Evolutionary conservation across 2,113 vertebrate genomes (phyloP).

Genomic region (Podarcis cretensis): DNA sequence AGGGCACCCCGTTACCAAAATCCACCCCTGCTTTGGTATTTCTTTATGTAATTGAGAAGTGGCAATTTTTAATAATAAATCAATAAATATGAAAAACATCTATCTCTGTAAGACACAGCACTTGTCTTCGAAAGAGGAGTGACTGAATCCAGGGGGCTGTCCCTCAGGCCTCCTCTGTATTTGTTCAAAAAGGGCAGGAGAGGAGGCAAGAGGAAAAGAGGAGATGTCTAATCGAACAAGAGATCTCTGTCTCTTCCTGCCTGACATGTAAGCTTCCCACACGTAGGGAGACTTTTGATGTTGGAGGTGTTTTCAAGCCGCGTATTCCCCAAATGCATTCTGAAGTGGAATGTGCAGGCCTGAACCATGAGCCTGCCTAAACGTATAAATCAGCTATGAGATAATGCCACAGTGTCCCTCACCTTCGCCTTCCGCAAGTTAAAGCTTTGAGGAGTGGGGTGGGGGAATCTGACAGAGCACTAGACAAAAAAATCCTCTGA

Average conservation of each 20-base stretch:
- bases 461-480: neutral
- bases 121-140: neutral
- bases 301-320: neutral
- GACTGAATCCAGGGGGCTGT: neutral
- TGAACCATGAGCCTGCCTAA: neutral
- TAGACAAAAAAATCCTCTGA: conserved; percentile 23
- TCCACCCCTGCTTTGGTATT: no score
- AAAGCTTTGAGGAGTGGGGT: neutral
- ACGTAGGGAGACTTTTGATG: neutral
- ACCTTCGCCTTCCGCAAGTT: neutral
- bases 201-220: neutral
- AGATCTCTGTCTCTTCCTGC: neutral
- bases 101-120: neutral
- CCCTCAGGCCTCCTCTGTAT: neutral
- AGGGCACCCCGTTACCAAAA: no score
- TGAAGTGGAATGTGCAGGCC: neutral
- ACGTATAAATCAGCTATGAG: neutral
- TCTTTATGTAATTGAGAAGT: no score
- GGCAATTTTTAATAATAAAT: no score
- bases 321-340: neutral
- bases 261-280: neutral
- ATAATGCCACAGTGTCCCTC: neutral
- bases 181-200: neutral
- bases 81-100: neutral
- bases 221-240: neutral